Conservation (phyloP, 2,113 vertebrate species). For the Stegostoma tigrinum region DNA sequence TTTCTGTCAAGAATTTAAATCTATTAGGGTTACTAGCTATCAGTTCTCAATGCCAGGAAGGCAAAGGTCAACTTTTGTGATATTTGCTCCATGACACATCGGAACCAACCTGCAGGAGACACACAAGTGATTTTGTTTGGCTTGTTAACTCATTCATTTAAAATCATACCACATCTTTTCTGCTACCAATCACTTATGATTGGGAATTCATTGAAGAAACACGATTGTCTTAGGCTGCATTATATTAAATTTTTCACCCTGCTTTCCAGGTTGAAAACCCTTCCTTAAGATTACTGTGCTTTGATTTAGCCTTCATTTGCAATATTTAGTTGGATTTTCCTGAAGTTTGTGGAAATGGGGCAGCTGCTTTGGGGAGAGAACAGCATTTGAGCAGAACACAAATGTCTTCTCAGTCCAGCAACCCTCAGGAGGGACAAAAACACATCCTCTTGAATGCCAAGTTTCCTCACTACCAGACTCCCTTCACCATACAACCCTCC, state of each 20-base stretch:
- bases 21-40: not conserved
- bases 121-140: not conserved
- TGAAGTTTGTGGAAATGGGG: not conserved
- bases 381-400: not conserved
- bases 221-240: not conserved
- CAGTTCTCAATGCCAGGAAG: not conserved
- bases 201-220: not conserved
- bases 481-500: not conserved
- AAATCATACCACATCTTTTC: not conserved
- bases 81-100: not conserved
- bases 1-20: not conserved
- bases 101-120: not conserved
- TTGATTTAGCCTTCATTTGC: not conserved
- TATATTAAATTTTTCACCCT: not conserved
- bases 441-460: not conserved
- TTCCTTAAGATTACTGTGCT: not conserved
- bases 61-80: not conserved
- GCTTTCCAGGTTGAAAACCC: not conserved
- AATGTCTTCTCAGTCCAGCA: not conserved
- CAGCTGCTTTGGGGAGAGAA: not conserved
- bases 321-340: not conserved
- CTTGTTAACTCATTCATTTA: not conserved
- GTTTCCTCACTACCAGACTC: not conserved
- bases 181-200: not conserved
- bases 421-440: not conserved